Conservation (phyloP, 2,113 vertebrate genomes). For the Chaetura pelagica region DNA sequence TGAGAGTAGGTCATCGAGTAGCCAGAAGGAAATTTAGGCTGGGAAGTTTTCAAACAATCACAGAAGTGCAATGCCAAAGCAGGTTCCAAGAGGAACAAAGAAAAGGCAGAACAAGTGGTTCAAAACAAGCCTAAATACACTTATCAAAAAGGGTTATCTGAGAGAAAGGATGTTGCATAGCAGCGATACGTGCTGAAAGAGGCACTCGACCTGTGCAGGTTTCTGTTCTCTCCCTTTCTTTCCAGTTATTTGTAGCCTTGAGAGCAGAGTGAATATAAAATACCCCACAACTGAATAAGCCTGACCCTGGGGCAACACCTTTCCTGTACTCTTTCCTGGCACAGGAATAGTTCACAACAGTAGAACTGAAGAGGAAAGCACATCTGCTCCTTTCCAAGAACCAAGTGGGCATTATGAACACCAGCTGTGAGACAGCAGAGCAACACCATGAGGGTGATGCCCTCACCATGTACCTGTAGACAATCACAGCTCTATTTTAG, state of each 20-base stretch:
- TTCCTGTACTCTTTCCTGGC: neutral
- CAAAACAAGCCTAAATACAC: neutral
- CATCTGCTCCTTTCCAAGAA: neutral
- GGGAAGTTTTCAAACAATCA: neutral
- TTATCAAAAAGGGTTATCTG: neutral
- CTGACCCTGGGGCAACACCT: neutral
- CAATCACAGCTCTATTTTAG: neutral
- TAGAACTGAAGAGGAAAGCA: neutral
- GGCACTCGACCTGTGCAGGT: too few relatives aligned
- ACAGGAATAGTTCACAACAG: neutral
- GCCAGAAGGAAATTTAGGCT: neutral
- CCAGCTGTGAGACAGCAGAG: neutral
- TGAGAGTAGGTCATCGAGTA: neutral
- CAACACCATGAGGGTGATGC: neutral
- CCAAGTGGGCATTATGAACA: neutral
- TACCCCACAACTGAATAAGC: neutral
- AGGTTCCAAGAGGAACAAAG: neutral
- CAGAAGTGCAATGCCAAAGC: neutral
- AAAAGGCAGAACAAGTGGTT: neutral
- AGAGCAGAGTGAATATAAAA: neutral
- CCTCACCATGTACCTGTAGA: accelerated
- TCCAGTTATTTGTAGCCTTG: neutral
- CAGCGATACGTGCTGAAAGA: neutral
- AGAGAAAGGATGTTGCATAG: neutral
- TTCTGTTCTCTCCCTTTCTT: neutral